These are phyloP conservation scores for Chaetodon trifasciatus DNA, from an alignment of 2,797 vertebrate genomes.

Conservation along the genomic window DNA sequence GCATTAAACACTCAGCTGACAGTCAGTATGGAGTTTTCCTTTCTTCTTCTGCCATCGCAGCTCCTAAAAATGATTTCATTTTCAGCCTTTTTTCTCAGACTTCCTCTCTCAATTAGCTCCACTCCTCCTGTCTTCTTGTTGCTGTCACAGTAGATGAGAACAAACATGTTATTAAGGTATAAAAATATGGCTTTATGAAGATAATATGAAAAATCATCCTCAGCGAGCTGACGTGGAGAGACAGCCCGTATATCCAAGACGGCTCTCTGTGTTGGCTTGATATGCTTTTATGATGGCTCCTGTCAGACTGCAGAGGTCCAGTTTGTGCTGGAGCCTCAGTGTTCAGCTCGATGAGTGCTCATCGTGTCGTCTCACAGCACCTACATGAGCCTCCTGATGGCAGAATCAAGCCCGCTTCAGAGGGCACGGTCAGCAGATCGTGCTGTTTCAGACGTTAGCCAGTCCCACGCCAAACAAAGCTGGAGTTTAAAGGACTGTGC, in stretches of 20 bases:
- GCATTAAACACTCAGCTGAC: not conserved
- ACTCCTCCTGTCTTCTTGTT: not conserved
- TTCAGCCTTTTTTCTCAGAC: no score
- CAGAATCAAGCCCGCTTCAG: not conserved
- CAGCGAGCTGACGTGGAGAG: not conserved
- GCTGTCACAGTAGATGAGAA: constrained; percentile 7
- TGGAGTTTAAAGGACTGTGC: no score
- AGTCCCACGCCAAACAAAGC: no score
- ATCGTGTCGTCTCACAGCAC: not conserved
- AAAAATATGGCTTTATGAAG: not conserved
- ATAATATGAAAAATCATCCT: not conserved
- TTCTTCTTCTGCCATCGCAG: not conserved
- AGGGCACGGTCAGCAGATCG: no score
- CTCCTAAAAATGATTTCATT: no score
- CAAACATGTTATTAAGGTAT: not conserved
- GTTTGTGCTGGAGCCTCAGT: not conserved
- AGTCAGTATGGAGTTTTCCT: no score
- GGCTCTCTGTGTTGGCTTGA: not conserved
- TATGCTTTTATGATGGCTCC: not conserved
- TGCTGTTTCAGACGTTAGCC: no score
- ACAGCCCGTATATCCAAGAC: not conserved
- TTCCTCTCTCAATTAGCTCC: not conserved
- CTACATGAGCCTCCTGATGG: not conserved
- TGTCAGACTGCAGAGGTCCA: not conserved
- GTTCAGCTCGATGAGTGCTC: not conserved